Evolutionary conservation across 2,888 invertebrate genomes (phyloP).

Genomic region (Lissocephala sabroskyi): DNA sequence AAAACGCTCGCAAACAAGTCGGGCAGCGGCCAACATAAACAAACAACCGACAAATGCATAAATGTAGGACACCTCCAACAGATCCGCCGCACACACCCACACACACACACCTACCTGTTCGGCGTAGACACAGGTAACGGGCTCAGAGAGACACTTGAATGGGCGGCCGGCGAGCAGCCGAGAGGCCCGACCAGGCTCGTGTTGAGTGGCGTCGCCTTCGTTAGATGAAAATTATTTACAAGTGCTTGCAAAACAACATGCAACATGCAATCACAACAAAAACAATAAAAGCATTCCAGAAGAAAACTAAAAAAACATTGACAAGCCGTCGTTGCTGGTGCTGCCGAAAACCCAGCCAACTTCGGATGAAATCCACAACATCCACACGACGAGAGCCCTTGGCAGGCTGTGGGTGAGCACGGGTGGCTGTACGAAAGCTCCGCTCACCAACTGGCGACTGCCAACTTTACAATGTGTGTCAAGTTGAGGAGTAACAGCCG

Average conservation of each 20-base stretch:
- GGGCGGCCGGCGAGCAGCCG: slow-evolving; percentile 22
- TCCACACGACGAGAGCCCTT: background rate
- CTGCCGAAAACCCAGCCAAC: background rate
- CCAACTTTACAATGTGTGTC: slow-evolving; percentile 46
- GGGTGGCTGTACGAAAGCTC: too few species aligned
- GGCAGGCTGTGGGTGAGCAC: too few species aligned
- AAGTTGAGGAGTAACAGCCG: slow-evolving; percentile 45
- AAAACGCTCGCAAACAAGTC: too few species aligned
- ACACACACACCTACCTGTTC: background rate
- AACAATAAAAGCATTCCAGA: slow-evolving; percentile 1
- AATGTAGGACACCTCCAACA: slow-evolving; percentile 1
- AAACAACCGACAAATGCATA: slow-evolving; percentile 2
- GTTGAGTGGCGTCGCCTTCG: slow-evolving; percentile 49
- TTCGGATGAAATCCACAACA: slow-evolving; percentile 25
- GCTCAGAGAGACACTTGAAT: background rate
- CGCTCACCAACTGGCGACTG: too few species aligned
- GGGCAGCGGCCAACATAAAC: background rate
- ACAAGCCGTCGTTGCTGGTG: too few species aligned
- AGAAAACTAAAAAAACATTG: too few species aligned
- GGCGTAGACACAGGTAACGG: too few species aligned
- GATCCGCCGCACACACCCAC: slow-evolving; percentile 2
- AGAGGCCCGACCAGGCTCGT: too few species aligned
- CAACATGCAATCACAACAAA: slow-evolving; percentile 21
- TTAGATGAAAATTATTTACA: slow-evolving; percentile 53
- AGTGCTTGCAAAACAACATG: slow-evolving; percentile 46